These are phyloP conservation scores for Chouioia cunea DNA, from an alignment of 2,888 invertebrate genomes.

Conservation along the genomic window DNA sequence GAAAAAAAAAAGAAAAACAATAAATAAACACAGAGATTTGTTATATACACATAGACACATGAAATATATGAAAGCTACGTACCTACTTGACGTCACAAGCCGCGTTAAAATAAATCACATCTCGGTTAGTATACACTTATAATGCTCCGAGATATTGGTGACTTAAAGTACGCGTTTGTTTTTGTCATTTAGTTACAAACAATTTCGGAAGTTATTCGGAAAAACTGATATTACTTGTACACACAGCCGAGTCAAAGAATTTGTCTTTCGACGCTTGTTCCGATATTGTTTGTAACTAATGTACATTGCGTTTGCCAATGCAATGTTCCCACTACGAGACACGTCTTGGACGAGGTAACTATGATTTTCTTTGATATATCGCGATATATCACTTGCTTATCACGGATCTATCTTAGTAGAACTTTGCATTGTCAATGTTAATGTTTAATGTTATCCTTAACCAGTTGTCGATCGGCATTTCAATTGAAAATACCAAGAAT, in stretches of 20 bases:
- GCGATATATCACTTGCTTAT: too few species aligned
- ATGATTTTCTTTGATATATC: too few species aligned
- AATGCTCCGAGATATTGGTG: constrained; percentile 40
- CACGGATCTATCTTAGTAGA: too few species aligned
- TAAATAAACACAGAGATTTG: constrained; percentile 7
- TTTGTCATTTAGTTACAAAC: constrained; percentile 28
- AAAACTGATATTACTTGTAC: too few species aligned
- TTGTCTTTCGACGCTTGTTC: not conserved
- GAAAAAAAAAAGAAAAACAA: too few species aligned
- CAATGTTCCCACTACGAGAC: too few species aligned
- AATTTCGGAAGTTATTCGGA: not conserved
- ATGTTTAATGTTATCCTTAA: too few species aligned
- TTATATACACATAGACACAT: constrained; percentile 48
- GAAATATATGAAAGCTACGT: constrained; percentile 61
- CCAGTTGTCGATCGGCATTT: too few species aligned
- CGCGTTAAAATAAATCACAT: constrained; percentile 68
- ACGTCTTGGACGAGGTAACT: too few species aligned
- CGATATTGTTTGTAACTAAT: constrained; percentile 18
- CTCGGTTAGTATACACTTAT: constrained; percentile 66
- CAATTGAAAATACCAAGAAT: constrained; percentile 37
- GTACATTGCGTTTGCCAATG: not conserved
- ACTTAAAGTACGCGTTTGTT: constrained; percentile 45
- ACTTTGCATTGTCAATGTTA: too few species aligned
- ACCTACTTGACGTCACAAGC: constrained; percentile 69
- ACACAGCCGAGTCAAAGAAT: too few species aligned